A percentile compares a stretch with the other conserved stretches of the same genome.
Evolutionary conservation across 2,113 vertebrate genomes (phyloP).

Genomic region (Morone chrysops): DNA sequence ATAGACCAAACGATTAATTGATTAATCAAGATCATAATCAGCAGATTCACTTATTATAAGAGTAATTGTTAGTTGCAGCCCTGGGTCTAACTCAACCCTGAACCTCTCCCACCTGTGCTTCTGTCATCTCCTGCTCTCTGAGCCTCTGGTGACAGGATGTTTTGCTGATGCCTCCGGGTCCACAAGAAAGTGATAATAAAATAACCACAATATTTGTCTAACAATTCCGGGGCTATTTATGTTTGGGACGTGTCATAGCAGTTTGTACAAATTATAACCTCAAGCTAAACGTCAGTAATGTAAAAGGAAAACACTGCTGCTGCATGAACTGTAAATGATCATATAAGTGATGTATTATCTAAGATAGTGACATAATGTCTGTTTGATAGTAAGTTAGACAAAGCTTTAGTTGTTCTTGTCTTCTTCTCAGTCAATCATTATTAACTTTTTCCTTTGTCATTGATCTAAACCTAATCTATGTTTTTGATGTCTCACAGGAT

Average conservation of each 20-base stretch:
- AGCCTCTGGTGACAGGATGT: not conserved
- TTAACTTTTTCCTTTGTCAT: not conserved
- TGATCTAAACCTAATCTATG: not conserved
- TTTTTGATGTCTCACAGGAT: slow-evolving; percentile 83
- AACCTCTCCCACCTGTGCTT: not conserved
- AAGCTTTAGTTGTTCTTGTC: not conserved
- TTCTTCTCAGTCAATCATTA: not conserved
- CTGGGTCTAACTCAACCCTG: not conserved
- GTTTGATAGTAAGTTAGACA: not conserved
- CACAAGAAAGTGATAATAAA: not conserved
- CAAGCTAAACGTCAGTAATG: not conserved
- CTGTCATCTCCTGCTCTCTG: not conserved
- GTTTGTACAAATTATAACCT: slow-evolving; percentile 4
- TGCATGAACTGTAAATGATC: not conserved
- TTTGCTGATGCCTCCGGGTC: not conserved
- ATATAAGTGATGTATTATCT: not conserved
- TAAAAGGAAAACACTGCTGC: slow-evolving; percentile 5
- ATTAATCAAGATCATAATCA: not conserved
- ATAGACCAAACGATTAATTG: not conserved
- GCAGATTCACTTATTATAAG: not conserved
- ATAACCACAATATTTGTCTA: slow-evolving; percentile 24
- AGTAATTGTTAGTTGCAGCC: not conserved
- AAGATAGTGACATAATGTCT: not conserved
- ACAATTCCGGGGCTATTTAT: not conserved
- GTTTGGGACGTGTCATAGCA: not conserved